Conservation (phyloP, 2,113 vertebrate species). For the Sylvilagus bachmani region DNA sequence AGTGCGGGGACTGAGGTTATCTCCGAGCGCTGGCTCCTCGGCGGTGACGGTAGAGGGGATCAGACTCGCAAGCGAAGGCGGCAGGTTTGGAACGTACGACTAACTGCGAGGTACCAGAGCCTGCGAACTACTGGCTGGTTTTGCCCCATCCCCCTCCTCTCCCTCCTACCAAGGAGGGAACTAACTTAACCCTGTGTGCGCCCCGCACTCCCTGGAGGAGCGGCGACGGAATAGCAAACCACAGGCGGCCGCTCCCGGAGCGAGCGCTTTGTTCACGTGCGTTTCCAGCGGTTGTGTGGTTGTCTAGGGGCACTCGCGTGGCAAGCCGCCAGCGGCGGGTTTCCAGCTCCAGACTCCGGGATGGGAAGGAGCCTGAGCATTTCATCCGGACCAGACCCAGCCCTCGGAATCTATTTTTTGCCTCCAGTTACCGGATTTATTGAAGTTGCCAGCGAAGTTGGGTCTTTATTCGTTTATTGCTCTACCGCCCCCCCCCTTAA, state of each 20-base stretch:
- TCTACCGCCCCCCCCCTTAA: background rate
- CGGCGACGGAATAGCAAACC: slow-evolving; percentile 32
- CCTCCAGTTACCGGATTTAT: slow-evolving; percentile 69
- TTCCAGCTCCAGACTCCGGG: slow-evolving; percentile 49
- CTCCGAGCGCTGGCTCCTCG: slow-evolving; percentile 76
- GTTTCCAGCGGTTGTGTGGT: slow-evolving; percentile 58
- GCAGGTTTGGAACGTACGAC: slow-evolving; percentile 79
- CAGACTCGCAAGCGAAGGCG: slow-evolving; percentile 78
- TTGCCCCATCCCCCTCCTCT: slow-evolving; percentile 74
- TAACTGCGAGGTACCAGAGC: slow-evolving; percentile 71
- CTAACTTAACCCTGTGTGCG: slow-evolving; percentile 86
- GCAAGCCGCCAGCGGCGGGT: slow-evolving; percentile 56
- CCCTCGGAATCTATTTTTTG: slow-evolving; percentile 62
- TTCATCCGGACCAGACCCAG: slow-evolving; percentile 73
- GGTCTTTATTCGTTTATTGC: slow-evolving; percentile 39
- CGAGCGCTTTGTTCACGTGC: slow-evolving; percentile 73
- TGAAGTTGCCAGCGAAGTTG: slow-evolving; percentile 71
- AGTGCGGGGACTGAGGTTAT: slow-evolving; percentile 61
- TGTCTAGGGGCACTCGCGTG: slow-evolving; percentile 67
- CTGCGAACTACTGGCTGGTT: slow-evolving; percentile 30
- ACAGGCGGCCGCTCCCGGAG: slow-evolving; percentile 30
- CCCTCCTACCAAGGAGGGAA: slow-evolving; percentile 77
- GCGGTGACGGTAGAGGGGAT: slow-evolving; percentile 67
- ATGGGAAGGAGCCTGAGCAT: slow-evolving; percentile 48
- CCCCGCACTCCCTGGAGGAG: slow-evolving; percentile 31